phyloP scores from a whole-genome alignment of 2,888 invertebrate species.

The Polyommatus iphigenia region DNA sequence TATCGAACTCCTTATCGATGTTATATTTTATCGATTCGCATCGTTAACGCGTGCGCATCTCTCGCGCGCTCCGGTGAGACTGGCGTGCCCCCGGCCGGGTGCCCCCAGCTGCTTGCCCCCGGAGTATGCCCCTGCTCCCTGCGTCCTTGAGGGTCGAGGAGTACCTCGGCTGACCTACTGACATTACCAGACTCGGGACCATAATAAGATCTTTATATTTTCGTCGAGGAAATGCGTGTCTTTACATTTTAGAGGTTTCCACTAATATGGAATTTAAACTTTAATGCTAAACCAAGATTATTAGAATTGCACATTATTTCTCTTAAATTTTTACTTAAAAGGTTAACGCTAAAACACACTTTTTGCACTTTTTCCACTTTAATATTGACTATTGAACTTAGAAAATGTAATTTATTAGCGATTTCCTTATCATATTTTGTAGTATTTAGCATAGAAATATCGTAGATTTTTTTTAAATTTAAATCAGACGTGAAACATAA shows the following conservation, averaged over 20 bases:
- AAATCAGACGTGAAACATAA: no score
- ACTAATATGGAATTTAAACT: background rate
- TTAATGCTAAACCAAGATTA: background rate
- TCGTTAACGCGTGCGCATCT: background rate
- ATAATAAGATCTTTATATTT: background rate
- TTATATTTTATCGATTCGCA: conserved; percentile 16
- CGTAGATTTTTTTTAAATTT: no score
- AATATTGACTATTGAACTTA: no score
- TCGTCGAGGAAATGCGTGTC: background rate
- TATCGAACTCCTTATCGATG: background rate
- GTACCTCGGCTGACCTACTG: background rate
- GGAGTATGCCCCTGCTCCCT: conserved; percentile 2
- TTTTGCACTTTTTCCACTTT: no score
- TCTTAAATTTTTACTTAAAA: background rate
- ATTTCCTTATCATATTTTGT: no score
- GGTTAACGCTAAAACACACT: no score
- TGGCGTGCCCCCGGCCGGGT: background rate
- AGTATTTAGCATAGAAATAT: no score
- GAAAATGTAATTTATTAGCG: no score
- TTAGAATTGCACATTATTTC: no score
- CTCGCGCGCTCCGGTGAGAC: conserved; percentile 1
- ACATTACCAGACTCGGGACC: background rate
- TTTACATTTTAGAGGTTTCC: background rate
- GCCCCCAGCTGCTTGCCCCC: background rate
- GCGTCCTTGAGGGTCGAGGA: background rate